Evolutionary conservation across 2,888 invertebrate species (phyloP), one percentile per base, ranked within the genome.

Genomic region (Drymonia ruficornis): DNA sequence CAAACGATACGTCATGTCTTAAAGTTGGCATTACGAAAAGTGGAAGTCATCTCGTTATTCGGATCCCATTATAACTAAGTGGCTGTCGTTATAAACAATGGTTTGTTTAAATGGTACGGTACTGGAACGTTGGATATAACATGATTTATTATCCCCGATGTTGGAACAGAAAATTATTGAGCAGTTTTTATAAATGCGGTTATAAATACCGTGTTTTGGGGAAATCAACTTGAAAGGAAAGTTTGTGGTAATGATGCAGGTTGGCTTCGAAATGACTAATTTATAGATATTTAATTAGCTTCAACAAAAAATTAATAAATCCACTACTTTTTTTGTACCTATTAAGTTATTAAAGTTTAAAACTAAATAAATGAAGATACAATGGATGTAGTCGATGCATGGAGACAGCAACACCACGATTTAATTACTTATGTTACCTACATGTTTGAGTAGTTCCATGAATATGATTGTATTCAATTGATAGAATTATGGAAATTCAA

Each of bases 31-130:
- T 78, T 79, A 79, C 55, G 65, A 75, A 78, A 78, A 72, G 54
- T 78, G 63, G 74, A 74, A 77, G 74, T 80, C 76, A 81, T 81
- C 73, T 63, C 62, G 60, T 56, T 58, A 60, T 59, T 59, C 52
- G 40, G 53, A 59, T 16, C 59, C 60, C 65, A 64, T 65, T 67
- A 62, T 56, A 53, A 50, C 50, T 53, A 53, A 60, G 59, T 53
- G 56, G 49, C 59, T 56, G 52, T 59, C 52, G 31, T 56, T 56
- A 53, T 52, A 66, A 65, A 69, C 61, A 62, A 67, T 63, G 55
- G 52, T 59, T 63, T 55, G 51, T 60, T 51, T 54, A 61, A 58
- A 55, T 56, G 49, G 46, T 43, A 45, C 49, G 57, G 49, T 31
- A 55, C 31, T 55, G 31, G n/a, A 50, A 50, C 49, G 51, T 53